These are phyloP conservation scores for Drosophila elegans DNA, from an alignment of 1,140 invertebrate genomes.

Conservation along the genomic window DNA sequence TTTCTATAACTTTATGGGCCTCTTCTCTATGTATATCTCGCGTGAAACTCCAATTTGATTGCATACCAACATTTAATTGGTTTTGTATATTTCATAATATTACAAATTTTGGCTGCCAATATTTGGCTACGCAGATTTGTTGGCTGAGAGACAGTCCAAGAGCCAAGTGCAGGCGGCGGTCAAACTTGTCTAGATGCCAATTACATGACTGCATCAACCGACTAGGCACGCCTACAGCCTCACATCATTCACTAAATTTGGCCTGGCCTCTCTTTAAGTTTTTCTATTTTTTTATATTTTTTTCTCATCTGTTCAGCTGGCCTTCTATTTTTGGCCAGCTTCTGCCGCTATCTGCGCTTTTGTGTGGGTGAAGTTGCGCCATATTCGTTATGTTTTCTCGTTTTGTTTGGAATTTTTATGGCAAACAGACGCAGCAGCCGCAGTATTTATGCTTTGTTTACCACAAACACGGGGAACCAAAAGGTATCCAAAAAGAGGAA, in stretches of 20 bases:
- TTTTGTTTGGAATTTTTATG: constrained; percentile 71
- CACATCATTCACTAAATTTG: constrained; percentile 54
- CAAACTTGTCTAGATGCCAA: constrained; percentile 74
- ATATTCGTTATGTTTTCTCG: constrained; percentile 29
- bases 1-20: too few species aligned
- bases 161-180: constrained; percentile 65
- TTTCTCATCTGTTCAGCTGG: constrained; percentile 20
- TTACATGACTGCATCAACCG: constrained; percentile 68
- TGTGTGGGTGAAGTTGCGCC: constrained; percentile 46
- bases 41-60: neutral
- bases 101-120: neutral
- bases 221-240: constrained; percentile 55
- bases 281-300: neutral
- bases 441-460: constrained; percentile 73
- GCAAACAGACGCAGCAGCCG: constrained; percentile 53
- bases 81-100: neutral
- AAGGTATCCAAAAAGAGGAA: constrained; percentile 24
- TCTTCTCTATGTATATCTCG: too few species aligned
- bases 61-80: neutral
- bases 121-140: constrained; percentile 21
- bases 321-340: constrained; percentile 55
- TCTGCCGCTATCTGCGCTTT: constrained; percentile 17
- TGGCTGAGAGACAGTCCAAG: constrained; percentile 20
- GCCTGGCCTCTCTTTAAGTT: constrained; percentile 46
- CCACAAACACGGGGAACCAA: constrained; percentile 33